phyloP scores from a whole-genome alignment of 2,888 invertebrate genomes.

The Dolichopus griseipennis region DNA sequence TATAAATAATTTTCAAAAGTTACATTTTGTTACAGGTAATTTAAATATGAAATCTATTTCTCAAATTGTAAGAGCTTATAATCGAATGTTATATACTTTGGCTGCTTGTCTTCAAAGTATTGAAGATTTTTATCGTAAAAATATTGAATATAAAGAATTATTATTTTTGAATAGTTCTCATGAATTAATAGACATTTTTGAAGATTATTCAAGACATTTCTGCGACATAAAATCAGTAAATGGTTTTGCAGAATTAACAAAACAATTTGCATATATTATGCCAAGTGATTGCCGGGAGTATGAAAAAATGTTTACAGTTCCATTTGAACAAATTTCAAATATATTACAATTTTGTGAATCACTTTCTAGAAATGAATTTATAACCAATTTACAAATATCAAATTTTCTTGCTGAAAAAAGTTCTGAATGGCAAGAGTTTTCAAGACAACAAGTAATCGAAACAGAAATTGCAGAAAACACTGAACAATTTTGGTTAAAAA shows the following conservation, averaged over 20 bases:
- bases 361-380: conserved; percentile 27
- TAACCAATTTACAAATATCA: conserved; percentile 15
- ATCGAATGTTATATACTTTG: conserved; percentile 59
- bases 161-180: conserved; percentile 60
- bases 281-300: conserved; percentile 38
- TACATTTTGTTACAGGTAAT: not conserved
- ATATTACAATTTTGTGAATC: conserved; percentile 35
- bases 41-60: not conserved
- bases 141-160: conserved; percentile 57
- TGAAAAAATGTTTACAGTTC: conserved; percentile 33
- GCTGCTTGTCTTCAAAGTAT: conserved; percentile 59
- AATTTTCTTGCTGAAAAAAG: conserved; percentile 33
- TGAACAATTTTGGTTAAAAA: conserved; percentile 38
- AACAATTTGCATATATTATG: conserved; percentile 45
- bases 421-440: conserved; percentile 34
- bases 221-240: conserved; percentile 65
- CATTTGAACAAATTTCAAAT: conserved; percentile 33
- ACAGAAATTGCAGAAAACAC: conserved; percentile 38
- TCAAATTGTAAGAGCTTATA: conserved; percentile 53
- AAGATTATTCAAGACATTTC: conserved; percentile 59
- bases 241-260: conserved; percentile 59
- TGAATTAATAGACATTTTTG: conserved; percentile 62
- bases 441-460: conserved; percentile 33
- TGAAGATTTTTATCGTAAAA: conserved; percentile 59
- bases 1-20: conserved; percentile 13